Evolutionary conservation across 2,113 vertebrate genomes (phyloP).

Genomic region (Indicator indicator): DNA sequence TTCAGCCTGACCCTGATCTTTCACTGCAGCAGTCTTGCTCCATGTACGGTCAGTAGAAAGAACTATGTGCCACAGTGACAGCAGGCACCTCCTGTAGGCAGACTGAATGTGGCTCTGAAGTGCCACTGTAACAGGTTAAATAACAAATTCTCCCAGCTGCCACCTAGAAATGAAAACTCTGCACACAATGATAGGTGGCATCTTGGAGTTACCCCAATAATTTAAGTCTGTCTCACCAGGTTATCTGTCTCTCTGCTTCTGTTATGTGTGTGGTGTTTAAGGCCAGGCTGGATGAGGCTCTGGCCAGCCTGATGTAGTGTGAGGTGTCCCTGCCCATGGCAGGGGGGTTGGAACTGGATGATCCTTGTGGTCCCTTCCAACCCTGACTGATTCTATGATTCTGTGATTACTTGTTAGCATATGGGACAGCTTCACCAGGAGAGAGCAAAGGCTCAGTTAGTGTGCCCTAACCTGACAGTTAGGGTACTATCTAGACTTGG

Average conservation of each 20-base stretch:
- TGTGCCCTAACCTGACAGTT: not conserved
- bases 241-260: not conserved
- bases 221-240: not conserved
- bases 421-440: not conserved
- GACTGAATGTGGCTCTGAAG: not conserved
- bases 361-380: too few relatives aligned
- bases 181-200: not conserved
- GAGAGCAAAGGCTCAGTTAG: not conserved
- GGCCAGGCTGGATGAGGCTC: too few relatives aligned
- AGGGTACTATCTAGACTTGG: not conserved
- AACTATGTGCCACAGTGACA: rapidly evolving
- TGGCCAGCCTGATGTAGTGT: too few relatives aligned
- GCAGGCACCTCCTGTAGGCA: not conserved
- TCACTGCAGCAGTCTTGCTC: rapidly evolving
- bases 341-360: too few relatives aligned
- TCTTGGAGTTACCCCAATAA: not conserved
- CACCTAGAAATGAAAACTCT: not conserved
- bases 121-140: not conserved
- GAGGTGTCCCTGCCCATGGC: too few relatives aligned
- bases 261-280: not conserved
- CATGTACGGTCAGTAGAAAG: not conserved
- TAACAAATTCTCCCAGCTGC: not conserved
- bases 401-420: not conserved
- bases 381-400: too few relatives aligned
- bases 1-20: not conserved